These are phyloP conservation scores for Pogona vitticeps DNA, from an alignment of 2,113 vertebrate species.

Conservation along the genomic window DNA sequence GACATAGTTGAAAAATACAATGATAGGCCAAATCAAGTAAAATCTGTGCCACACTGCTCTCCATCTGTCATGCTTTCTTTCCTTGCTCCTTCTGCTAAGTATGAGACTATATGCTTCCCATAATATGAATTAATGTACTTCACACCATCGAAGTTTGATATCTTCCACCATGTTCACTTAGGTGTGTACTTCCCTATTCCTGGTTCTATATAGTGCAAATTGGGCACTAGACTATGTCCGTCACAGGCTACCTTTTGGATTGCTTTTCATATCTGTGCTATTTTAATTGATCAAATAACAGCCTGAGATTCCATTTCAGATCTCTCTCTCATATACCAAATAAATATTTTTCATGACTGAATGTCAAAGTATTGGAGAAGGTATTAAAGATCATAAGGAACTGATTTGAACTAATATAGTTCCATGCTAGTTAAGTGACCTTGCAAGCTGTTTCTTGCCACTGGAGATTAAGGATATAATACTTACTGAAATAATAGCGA, in stretches of 20 bases:
- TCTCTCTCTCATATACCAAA: conserved; percentile 28
- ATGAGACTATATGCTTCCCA: background rate
- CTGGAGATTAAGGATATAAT: conserved; percentile 44
- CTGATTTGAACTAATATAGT: conserved; percentile 45
- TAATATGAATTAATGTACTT: background rate
- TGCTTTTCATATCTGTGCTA: conserved; percentile 34
- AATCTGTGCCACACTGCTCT: background rate
- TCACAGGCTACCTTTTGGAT: conserved; percentile 42
- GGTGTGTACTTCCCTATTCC: background rate
- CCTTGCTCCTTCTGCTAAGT: background rate
- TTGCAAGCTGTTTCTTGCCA: conserved; percentile 44
- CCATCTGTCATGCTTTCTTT: background rate
- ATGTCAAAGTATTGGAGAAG: conserved; percentile 36
- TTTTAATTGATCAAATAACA: conserved; percentile 33
- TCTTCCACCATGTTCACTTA: background rate
- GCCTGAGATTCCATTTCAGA: conserved; percentile 37
- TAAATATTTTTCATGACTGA: conserved; percentile 4
- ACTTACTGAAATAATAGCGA: conserved; percentile 33
- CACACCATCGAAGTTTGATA: background rate
- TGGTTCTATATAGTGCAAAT: background rate
- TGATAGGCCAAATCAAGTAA: background rate
- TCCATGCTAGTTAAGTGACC: conserved; percentile 47
- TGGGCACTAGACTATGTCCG: background rate
- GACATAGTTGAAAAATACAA: background rate
- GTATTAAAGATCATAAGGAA: conserved; percentile 50